Evolutionary conservation across 2,797 vertebrate species (phyloP), one percentile per base, ranked within the genome.

Genomic region (Caiman crocodilus): DNA sequence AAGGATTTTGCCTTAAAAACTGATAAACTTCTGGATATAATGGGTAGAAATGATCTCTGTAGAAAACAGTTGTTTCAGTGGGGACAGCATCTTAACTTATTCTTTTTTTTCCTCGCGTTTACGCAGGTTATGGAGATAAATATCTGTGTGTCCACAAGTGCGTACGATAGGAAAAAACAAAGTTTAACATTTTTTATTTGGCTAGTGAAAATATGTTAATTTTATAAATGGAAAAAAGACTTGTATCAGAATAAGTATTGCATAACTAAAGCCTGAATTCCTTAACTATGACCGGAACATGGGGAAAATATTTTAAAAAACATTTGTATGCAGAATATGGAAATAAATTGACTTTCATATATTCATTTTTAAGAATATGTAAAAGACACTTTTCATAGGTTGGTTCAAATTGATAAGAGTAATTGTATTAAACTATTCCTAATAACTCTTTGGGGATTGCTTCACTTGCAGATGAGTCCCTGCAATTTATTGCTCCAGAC

Each of bases 401-500:
- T 92, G 88, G 4, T 87, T 59, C 8, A 2, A 89, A 88, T 16
- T 71, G 23, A 86, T 85, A 23, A 65, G 9, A 73, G 1, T 87
- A 69, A 16, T 71, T 92, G 21, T 56, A 67, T 76, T 73, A 76
- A 82, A 67, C 18, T 4, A 3, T 92, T 93, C 87, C 21, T 9
- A 0, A 13, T 82, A 65, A 84, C 74, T 93, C 25, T 88, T 55
- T 28, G 58, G 82, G 65, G 93, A 42, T 85, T 95, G 28, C 50
- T 87, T 9, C 26, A 26, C 85, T 11, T 79, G 14, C 73, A 56
- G 65, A 73, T 14, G 57, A 50, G 50, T 65, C 73, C 79, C 28
- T 97, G 94, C 90, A 93, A 93, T 96, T 94, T 95, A 91, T 89
- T 97, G 89, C 95, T 97, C 64, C 95, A 92, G 35, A 78, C 28